phyloP scores from a whole-genome alignment of 2,797 vertebrate species.

The Onychomys torridus region DNA sequence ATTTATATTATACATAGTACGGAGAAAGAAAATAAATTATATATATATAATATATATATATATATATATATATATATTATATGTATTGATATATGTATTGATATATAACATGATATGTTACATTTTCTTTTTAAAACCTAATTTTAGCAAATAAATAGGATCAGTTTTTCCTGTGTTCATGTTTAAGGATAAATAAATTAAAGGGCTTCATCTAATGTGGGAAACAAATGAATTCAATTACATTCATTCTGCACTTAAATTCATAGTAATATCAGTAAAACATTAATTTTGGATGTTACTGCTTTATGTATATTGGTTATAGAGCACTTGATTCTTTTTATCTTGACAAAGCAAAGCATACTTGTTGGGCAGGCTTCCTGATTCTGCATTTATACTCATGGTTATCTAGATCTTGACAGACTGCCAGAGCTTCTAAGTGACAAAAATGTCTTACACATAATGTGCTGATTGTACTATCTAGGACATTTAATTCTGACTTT shows the following conservation, averaged over 20 bases:
- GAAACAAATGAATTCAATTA: neutral
- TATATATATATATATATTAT: no score
- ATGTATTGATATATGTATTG: no score
- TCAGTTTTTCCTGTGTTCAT: neutral
- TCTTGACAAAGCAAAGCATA: neutral
- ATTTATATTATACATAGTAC: no score
- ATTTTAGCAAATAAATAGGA: neutral
- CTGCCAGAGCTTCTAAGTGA: neutral
- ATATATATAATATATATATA: no score
- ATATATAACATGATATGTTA: neutral
- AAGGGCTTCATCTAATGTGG: neutral
- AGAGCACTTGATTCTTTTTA: neutral
- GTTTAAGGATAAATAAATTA: neutral
- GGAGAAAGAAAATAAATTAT: no score
- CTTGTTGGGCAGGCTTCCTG: no score
- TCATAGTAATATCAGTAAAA: neutral
- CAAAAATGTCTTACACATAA: neutral
- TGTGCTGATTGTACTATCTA: neutral
- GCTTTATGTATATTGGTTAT: neutral
- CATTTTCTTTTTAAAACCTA: neutral
- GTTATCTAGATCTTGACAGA: neutral
- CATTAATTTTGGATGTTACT: neutral
- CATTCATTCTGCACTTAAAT: neutral
- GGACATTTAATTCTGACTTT: neutral
- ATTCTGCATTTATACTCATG: neutral